phyloP scores from a whole-genome alignment of 2,888 invertebrate genomes.

The Meta bourneti region DNA sequence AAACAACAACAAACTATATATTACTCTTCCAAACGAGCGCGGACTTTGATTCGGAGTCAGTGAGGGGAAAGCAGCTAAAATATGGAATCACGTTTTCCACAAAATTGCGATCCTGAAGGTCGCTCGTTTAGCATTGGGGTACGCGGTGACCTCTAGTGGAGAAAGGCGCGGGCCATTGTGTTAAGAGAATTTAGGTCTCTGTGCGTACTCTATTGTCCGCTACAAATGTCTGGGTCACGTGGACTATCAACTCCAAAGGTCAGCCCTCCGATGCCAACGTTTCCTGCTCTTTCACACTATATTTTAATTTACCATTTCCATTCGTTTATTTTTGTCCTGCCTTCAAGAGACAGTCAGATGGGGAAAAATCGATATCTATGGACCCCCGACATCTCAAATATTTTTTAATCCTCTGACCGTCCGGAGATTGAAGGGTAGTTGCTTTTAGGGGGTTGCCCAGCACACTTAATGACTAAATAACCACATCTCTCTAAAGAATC shows the following conservation, averaged over 20 bases:
- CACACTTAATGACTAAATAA: too few relatives aligned
- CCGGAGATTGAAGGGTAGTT: too few relatives aligned
- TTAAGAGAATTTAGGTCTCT: constrained; percentile 73
- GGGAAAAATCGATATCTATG: neutral
- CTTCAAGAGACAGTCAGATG: neutral
- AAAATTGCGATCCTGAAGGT: constrained; percentile 41
- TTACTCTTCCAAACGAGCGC: too few relatives aligned
- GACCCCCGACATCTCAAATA: too few relatives aligned
- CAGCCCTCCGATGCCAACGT: constrained; percentile 45
- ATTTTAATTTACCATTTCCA: constrained; percentile 8
- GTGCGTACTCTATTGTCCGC: constrained; percentile 68
- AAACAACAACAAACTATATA: too few relatives aligned
- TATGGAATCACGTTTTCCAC: constrained; percentile 7
- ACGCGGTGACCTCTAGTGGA: constrained; percentile 66
- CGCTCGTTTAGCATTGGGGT: constrained; percentile 54
- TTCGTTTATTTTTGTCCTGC: constrained; percentile 1
- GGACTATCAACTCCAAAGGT: constrained; percentile 68
- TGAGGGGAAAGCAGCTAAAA: neutral
- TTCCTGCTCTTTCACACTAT: constrained; percentile 68
- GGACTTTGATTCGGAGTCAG: too few relatives aligned
- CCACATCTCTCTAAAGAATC: too few relatives aligned
- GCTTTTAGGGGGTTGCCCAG: too few relatives aligned
- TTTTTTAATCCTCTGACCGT: too few relatives aligned
- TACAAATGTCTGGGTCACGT: constrained; percentile 75
- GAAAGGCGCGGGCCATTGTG: constrained; percentile 73